phyloP scores from a whole-genome alignment of 2,797 vertebrate species.

The Phrynocephalus vlangalii region DNA sequence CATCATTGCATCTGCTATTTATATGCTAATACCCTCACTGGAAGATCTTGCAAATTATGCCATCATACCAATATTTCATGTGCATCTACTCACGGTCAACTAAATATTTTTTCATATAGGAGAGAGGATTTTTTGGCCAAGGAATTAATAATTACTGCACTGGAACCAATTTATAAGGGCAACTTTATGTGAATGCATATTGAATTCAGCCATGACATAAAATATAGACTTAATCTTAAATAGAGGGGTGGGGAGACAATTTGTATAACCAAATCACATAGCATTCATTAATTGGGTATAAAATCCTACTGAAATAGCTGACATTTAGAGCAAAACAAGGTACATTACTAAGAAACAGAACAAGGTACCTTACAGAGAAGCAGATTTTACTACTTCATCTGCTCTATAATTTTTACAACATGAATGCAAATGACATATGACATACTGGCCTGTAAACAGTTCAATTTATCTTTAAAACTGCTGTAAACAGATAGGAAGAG shows the following conservation, averaged over 20 bases:
- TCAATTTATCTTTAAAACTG: constrained; percentile 22
- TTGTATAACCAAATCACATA: constrained; percentile 22
- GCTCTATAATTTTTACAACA: constrained; percentile 12
- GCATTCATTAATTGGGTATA: neutral
- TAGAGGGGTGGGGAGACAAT: constrained; percentile 27
- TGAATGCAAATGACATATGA: constrained; percentile 4
- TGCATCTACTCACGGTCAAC: constrained; percentile 82
- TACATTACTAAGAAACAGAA: neutral
- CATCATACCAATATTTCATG: constrained; percentile 94
- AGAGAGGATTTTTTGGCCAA: constrained; percentile 63
- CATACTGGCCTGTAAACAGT: constrained; percentile 15
- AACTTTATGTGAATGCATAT: constrained; percentile 47
- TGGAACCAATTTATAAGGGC: constrained; percentile 46
- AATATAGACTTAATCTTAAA: constrained; percentile 29
- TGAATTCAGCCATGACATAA: constrained; percentile 22
- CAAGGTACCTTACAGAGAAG: neutral
- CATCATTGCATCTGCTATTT: constrained; percentile 97
- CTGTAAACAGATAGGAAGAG: neutral
- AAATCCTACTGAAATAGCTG: constrained; percentile 37
- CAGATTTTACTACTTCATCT: constrained; percentile 7
- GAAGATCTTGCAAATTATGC: constrained; percentile 98
- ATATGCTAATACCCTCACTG: constrained; percentile 98
- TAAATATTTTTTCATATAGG: constrained; percentile 70
- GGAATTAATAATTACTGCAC: constrained; percentile 66
- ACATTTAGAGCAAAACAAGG: neutral